Conservation (phyloP, 2,113 vertebrate species). For the Acinonyx jubatus region DNA sequence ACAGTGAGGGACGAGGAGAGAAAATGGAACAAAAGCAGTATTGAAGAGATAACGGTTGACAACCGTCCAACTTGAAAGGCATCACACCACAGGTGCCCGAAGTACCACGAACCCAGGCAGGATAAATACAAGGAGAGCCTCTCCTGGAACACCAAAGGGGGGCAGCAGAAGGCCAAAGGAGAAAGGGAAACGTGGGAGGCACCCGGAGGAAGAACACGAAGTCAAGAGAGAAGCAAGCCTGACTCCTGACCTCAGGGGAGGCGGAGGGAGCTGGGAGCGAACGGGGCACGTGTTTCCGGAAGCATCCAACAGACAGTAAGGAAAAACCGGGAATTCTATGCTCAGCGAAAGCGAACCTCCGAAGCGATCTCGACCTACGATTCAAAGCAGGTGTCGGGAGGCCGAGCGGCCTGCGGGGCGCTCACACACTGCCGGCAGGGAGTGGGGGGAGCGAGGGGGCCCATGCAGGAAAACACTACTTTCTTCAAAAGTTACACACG, state of each 20-base stretch:
- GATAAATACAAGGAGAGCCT: neutral
- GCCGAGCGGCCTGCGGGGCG: no score
- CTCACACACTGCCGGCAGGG: rapidly evolving
- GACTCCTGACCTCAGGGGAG: neutral
- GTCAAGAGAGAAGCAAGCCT: neutral
- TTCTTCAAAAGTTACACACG: neutral
- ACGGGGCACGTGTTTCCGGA: neutral
- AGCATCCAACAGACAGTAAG: neutral
- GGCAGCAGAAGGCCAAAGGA: neutral
- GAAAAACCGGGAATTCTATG: neutral
- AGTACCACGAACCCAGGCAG: neutral
- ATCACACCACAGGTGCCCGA: neutral
- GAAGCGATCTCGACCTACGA: neutral
- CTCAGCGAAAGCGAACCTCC: neutral
- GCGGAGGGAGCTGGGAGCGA: neutral
- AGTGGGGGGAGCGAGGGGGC: rapidly evolving
- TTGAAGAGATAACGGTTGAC: neutral
- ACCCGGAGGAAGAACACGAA: neutral
- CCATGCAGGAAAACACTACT: neutral
- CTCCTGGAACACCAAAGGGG: neutral
- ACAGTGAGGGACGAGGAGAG: neutral
- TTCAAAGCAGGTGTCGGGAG: neutral
- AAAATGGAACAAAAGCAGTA: neutral
- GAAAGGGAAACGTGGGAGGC: neutral
- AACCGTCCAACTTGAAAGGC: neutral